A percentile compares a stretch with the other conserved stretches of the same genome.
Evolutionary conservation across 2,888 invertebrate species (phyloP).

Genomic region (Cryptocephalus moraei): DNA sequence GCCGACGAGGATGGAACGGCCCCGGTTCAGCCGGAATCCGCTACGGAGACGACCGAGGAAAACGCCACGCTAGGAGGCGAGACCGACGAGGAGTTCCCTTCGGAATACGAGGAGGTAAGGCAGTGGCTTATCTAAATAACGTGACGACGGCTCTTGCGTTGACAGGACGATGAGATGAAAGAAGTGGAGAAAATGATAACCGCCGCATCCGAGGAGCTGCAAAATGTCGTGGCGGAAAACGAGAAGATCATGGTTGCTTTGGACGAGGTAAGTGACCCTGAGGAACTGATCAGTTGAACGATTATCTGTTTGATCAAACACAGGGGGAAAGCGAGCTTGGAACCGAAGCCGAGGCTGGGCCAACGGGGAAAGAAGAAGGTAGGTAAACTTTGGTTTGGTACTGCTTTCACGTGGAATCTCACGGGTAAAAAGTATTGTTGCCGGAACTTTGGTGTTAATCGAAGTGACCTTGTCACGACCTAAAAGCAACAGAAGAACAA

Average conservation of each 20-base stretch:
- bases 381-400: not conserved
- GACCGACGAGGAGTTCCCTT: slow-evolving; percentile 6
- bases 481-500: too few species aligned
- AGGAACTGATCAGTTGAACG: not conserved
- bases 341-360: too few species aligned
- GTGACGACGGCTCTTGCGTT: not conserved
- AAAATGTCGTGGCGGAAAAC: slow-evolving; percentile 29
- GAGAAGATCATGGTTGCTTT: slow-evolving; percentile 20
- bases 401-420: too few species aligned
- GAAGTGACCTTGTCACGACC: too few species aligned
- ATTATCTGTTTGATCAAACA: not conserved
- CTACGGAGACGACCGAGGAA: not conserved
- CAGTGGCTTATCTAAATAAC: too few species aligned
- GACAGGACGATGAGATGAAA: slow-evolving; percentile 24
- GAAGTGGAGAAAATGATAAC: slow-evolving; percentile 31
- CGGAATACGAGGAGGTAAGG: not conserved
- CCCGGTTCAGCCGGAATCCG: not conserved
- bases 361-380: not conserved
- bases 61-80: not conserved
- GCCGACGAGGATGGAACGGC: not conserved
- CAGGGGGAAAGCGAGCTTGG: slow-evolving; percentile 6
- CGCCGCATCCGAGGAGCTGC: slow-evolving; percentile 24
- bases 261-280: slow-evolving; percentile 7
- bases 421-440: too few species aligned
- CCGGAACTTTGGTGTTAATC: too few species aligned